Conservation (phyloP, 1,140 invertebrate species). For the Trialeurodes vaporariorum region DNA sequence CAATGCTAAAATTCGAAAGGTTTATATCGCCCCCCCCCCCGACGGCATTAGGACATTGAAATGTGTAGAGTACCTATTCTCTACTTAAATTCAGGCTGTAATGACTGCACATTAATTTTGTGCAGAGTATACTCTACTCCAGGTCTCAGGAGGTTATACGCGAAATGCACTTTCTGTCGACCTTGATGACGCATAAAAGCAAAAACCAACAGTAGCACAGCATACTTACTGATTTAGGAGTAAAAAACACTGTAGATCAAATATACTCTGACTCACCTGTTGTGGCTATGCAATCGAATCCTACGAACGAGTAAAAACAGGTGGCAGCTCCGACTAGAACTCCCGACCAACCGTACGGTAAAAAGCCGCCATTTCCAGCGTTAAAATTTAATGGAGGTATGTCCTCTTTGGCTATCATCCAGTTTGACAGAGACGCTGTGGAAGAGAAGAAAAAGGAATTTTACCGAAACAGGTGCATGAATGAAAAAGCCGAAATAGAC, state of each 20-base stretch:
- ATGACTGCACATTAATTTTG: too few relatives aligned
- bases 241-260: conserved; percentile 8
- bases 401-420: conserved; percentile 46
- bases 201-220: not conserved
- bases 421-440: conserved; percentile 47
- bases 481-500: too few relatives aligned
- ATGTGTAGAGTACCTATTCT: too few relatives aligned
- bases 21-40: too few relatives aligned
- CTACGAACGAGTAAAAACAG: conserved; percentile 80
- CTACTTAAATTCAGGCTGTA: too few relatives aligned
- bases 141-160: too few relatives aligned
- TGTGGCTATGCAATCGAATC: conserved; percentile 79
- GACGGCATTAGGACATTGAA: too few relatives aligned
- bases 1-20: too few relatives aligned
- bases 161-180: not conserved
- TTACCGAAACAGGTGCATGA: too few relatives aligned
- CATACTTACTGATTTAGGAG: too few relatives aligned
- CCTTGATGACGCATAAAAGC: conserved; percentile 33
- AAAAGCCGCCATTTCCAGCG: conserved; percentile 61
- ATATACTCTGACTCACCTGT: conserved; percentile 34
- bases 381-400: conserved; percentile 32
- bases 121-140: too few relatives aligned
- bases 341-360: conserved; percentile 66
- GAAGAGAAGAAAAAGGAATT: too few relatives aligned
- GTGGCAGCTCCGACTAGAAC: conserved; percentile 71